Percentiles rank a stretch among this genome's conserved stretches.
phyloP scores from a whole-genome alignment of 1,140 invertebrate species.

The Eumeta japonica region DNA sequence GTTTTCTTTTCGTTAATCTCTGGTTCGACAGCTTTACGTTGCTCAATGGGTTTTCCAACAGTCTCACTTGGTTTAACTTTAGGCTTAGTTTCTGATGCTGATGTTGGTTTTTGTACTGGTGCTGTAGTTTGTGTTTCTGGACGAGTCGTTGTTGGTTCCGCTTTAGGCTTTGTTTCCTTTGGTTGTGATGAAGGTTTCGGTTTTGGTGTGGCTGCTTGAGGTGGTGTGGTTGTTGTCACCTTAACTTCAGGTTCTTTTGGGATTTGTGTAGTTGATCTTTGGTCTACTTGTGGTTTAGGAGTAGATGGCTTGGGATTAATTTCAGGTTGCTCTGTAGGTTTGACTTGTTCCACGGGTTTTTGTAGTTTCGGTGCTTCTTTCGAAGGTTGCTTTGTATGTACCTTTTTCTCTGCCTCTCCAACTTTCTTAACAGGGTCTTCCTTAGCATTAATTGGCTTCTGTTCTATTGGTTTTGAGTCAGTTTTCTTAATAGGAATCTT shows the following conservation, averaged over 20 bases:
- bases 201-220: slow-evolving; percentile 13
- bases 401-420: too few species aligned
- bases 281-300: not conserved
- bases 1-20: slow-evolving; percentile 2
- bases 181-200: slow-evolving; percentile 14
- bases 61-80: slow-evolving; percentile 14
- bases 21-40: slow-evolving; percentile 13
- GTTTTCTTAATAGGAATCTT: slow-evolving; percentile 43
- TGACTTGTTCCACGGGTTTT: slow-evolving; percentile 3
- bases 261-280: slow-evolving; percentile 5
- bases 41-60: slow-evolving; percentile 12
- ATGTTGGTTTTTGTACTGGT: slow-evolving; percentile 6
- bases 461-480: slow-evolving; percentile 3
- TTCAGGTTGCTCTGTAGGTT: slow-evolving; percentile 8
- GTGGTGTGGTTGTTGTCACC: slow-evolving; percentile 13
- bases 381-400: too few species aligned
- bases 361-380: slow-evolving; percentile 4
- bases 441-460: slow-evolving; percentile 1
- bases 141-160: slow-evolving; percentile 5
- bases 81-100: too few species aligned
- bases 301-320: slow-evolving; percentile 9
- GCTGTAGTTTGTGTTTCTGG: slow-evolving; percentile 10
- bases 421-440: too few species aligned
- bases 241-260: slow-evolving; percentile 11
- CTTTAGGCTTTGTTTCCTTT: slow-evolving; percentile 10